Conservation (phyloP, 2,113 vertebrate species). For the Dunckerocampus dactyliophorus region DNA sequence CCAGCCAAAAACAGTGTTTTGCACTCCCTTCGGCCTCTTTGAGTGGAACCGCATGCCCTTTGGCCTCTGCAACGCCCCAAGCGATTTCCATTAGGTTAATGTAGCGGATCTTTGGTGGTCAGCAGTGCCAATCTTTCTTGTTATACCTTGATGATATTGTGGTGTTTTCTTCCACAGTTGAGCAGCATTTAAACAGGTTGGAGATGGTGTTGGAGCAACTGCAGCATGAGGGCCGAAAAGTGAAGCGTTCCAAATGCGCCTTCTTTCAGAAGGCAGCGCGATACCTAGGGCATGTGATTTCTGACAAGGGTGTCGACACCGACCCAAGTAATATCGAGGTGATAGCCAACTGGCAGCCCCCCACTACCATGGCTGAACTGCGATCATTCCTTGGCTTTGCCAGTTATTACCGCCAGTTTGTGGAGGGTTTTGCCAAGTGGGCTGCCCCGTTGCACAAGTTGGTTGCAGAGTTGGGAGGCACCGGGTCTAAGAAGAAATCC, state of each 20-base stretch:
- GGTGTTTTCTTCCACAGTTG: neutral
- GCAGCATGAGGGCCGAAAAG: neutral
- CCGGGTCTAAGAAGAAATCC: neutral
- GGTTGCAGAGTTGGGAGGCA: neutral
- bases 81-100: neutral
- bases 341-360: neutral
- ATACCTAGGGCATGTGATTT: neutral
- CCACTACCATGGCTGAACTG: neutral
- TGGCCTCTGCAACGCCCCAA: neutral
- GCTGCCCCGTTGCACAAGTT: neutral
- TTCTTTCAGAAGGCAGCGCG: neutral
- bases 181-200: neutral
- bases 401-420: no score
- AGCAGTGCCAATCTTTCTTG: neutral
- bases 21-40: neutral
- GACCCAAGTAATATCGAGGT: neutral
- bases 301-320: neutral
- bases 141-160: neutral
- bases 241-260: neutral
- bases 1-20: neutral
- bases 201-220: neutral
- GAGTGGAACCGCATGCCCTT: neutral
- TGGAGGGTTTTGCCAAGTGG: neutral
- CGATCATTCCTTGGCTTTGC: neutral
- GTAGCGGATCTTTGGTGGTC: neutral